Conservation (phyloP, 2,113 vertebrate genomes). For the Dryoscopus gambensis region DNA sequence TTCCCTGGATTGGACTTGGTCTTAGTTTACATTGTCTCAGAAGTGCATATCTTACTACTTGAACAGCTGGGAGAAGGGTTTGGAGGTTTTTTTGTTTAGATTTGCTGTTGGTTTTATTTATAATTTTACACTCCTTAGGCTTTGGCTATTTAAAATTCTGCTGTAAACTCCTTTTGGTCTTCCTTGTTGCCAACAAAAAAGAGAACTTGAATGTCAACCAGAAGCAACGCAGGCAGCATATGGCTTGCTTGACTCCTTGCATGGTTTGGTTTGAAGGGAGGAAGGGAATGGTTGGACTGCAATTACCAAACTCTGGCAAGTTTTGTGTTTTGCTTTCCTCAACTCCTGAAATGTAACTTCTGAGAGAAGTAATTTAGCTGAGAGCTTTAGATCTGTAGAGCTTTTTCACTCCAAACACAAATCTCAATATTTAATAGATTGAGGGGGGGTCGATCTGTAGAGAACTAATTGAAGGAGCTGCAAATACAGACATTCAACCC, state of each 20-base stretch:
- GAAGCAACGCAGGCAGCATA: neutral
- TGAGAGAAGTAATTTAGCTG: constrained; percentile 9
- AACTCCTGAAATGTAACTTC: neutral
- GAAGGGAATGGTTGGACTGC: neutral
- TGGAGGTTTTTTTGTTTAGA: neutral
- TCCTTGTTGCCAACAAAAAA: neutral
- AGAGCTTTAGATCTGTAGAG: neutral
- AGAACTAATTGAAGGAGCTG: constrained; percentile 24
- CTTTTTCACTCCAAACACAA: neutral
- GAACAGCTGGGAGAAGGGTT: neutral
- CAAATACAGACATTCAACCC: constrained; percentile 17
- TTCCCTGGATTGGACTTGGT: neutral
- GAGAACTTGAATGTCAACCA: neutral
- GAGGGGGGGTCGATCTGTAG: neutral
- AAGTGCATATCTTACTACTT: neutral
- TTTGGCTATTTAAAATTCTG: neutral
- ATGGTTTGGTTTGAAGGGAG: neutral
- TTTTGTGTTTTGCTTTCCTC: neutral
- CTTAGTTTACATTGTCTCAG: neutral
- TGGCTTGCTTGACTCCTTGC: neutral
- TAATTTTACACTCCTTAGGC: neutral
- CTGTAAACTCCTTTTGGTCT: neutral
- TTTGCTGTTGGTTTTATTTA: neutral
- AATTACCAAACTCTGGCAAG: neutral
- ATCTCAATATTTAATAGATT: constrained; percentile 26